Conservation (phyloP, 2,113 vertebrate genomes). For the Toxotes chatareus region DNA sequence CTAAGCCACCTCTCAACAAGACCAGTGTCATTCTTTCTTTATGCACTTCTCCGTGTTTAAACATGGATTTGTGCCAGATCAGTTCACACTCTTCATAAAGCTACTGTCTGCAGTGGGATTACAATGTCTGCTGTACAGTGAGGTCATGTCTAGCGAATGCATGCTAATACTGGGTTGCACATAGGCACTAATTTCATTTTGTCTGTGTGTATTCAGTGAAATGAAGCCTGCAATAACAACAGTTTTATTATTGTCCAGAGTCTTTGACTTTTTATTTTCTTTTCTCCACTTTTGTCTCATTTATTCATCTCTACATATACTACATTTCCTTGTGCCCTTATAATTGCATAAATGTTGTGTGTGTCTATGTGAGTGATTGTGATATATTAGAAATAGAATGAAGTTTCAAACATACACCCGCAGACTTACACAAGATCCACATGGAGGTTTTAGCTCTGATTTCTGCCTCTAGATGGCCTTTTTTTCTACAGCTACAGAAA, state of each 20-base stretch:
- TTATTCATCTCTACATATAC: neutral
- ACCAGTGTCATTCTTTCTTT: neutral
- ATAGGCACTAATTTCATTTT: neutral
- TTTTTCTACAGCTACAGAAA: neutral
- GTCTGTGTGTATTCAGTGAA: neutral
- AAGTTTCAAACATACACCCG: neutral
- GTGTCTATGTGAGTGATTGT: neutral
- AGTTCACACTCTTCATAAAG: conserved; percentile 8
- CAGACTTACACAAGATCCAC: neutral
- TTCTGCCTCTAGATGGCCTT: neutral
- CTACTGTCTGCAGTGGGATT: conserved; percentile 23
- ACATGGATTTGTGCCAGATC: conserved; percentile 1
- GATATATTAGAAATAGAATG: neutral
- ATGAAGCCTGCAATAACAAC: neutral
- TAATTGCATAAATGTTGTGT: neutral
- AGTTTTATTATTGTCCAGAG: neutral
- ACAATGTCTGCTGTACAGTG: neutral
- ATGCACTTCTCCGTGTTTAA: conserved; percentile 8
- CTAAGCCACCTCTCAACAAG: neutral
- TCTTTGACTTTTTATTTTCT: neutral
- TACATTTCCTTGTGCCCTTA: neutral
- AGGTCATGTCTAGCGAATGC: conserved; percentile 5
- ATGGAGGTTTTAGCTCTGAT: neutral
- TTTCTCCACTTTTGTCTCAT: neutral
- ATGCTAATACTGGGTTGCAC: conserved; percentile 1